Base-by-base conservation (phyloP, 1,140 invertebrate species). In the Cyrtorhinus lividipennis region DNA sequence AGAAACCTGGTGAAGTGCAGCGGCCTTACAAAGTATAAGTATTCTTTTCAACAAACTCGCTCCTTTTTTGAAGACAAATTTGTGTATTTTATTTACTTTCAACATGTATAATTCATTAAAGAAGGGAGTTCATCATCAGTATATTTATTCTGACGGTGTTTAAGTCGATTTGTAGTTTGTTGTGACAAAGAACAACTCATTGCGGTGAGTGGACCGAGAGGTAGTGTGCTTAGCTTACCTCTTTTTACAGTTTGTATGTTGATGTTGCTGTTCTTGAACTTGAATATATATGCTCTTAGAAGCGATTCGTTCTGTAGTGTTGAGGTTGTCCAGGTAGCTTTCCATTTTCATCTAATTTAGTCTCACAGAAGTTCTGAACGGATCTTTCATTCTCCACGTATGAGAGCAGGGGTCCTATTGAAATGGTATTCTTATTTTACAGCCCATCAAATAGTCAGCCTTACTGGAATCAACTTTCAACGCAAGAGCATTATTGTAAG, bases 381-480 rank as follows among this genome's bases (percentile, higher is more conserved):
- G n/a, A n/a, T n/a, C n/a, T n/a, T n/a, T n/a, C n/a, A n/a, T n/a
- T n/a, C 30, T 38, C 30, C 5, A 38, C 30, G 15, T 38, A 8
- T 38, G 5, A 5, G 30, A 8, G 15, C 30, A 38, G 5, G 12
- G 20, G 8, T 58, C 45, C 20, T 25, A 45, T 53, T 53, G 8
- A 53, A 53, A 10, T 57, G 24, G 15, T 62, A 65, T 69, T 70
- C 59, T 61, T 67, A 72, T 71, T 76, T 76, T 78, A 86, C 84
- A 87, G 88, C 89, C 67, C 94, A 98, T 80, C 95, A 98, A 79
- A 87, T 95, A 67, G 76, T 98, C 1, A 94, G 92, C 73, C 82
- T 98, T 63, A 94, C 90, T 59, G 90, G 90, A 18, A 95, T 98
- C 68, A 95, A 90, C 74, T 95, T 98, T 71, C 87, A 92, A 71